phyloP scores from a whole-genome alignment of 2,797 vertebrate species.

The Typhlichthys eigenmanni region DNA sequence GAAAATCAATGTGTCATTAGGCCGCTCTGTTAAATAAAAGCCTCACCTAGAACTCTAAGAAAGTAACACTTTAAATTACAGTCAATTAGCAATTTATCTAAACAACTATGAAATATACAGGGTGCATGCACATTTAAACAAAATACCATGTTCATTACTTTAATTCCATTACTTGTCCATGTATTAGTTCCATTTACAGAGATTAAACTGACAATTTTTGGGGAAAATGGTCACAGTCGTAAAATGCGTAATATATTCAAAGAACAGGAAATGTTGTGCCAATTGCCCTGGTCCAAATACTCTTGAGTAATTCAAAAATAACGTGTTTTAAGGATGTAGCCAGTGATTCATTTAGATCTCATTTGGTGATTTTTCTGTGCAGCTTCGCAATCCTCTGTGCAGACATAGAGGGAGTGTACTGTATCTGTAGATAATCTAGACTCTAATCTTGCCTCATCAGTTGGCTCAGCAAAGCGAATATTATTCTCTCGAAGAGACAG shows the following conservation, averaged over 20 bases:
- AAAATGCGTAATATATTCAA: neutral
- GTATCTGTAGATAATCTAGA: conserved; percentile 65
- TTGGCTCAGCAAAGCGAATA: conserved; percentile 60
- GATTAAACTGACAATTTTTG: neutral
- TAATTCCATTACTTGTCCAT: conserved; percentile 25
- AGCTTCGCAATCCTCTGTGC: conserved; percentile 32
- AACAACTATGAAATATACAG: too few relatives aligned
- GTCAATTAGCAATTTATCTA: too few relatives aligned
- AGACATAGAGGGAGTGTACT: conserved; percentile 43
- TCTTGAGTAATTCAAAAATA: conserved; percentile 19
- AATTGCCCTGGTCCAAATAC: neutral
- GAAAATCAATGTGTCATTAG: too few relatives aligned
- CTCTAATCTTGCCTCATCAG: conserved; percentile 62
- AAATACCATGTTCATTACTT: conserved; percentile 22
- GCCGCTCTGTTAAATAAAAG: too few relatives aligned
- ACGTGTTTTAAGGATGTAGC: conserved; percentile 41
- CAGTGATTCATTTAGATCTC: conserved; percentile 57
- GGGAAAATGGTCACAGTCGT: neutral
- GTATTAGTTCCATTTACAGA: conserved; percentile 7
- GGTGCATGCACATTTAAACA: conserved; percentile 13
- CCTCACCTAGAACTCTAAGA: too few relatives aligned
- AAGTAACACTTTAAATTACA: too few relatives aligned
- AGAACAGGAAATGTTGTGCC: neutral
- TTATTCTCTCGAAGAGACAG: conserved; percentile 47
- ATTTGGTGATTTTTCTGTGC: conserved; percentile 53